These are phyloP conservation scores for Sebastolobus alascanus DNA, from an alignment of 2,797 vertebrate species.

Conservation along the genomic window DNA sequence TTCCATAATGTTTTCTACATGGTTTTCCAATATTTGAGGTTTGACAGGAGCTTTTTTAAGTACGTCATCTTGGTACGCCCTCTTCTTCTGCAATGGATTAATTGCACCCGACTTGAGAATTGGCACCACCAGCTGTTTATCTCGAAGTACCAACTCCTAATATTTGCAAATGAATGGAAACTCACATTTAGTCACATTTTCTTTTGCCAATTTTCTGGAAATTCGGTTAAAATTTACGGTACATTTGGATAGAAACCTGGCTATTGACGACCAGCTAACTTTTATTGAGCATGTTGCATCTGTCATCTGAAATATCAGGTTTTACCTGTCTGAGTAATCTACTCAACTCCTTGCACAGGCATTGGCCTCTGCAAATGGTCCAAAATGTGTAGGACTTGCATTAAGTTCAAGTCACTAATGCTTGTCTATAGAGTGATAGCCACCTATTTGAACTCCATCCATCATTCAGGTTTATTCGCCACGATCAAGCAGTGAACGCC, in stretches of 20 bases:
- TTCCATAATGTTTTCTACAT: neutral
- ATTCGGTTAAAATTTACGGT: neutral
- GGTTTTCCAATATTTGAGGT: neutral
- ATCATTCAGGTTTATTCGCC: neutral
- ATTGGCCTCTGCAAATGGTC: neutral
- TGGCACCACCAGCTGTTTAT: neutral
- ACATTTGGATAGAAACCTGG: neutral
- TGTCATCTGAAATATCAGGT: neutral
- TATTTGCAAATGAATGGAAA: too few relatives aligned
- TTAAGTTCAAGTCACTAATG: neutral
- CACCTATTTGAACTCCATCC: neutral
- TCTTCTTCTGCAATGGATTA: neutral
- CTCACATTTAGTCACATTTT: too few relatives aligned
- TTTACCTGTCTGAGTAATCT: neutral
- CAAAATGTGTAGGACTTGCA: neutral
- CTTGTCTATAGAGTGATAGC: neutral
- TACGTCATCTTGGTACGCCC: neutral
- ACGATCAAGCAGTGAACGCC: neutral
- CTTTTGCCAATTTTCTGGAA: neutral
- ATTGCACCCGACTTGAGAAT: neutral
- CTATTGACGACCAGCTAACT: neutral
- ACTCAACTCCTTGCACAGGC: neutral
- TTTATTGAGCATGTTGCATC: neutral
- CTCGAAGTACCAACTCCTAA: too few relatives aligned
- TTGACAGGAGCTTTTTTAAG: neutral